A percentile compares a stretch with the other conserved stretches of the same genome.
phyloP scores from a whole-genome alignment of 53 echinoderm and acorn worm species.

The Actinopyga echinites region DNA sequence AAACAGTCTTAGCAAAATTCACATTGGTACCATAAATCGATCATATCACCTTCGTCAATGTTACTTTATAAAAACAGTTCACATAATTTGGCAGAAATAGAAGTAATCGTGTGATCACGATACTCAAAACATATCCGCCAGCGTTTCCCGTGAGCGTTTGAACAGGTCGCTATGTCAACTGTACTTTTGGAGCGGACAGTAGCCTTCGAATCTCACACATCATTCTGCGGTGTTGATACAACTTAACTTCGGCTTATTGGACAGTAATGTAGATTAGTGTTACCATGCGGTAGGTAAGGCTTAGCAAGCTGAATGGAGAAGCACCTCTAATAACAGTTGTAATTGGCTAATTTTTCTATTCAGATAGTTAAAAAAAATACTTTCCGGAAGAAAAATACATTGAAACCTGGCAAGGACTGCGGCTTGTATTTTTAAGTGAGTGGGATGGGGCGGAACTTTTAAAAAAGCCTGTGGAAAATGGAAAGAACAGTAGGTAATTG shows the following conservation, averaged over 20 bases:
- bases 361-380: too few species aligned
- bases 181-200: constrained; percentile 29
- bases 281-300: neutral
- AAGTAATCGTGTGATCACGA: neutral
- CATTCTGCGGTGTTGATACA: constrained; percentile 1
- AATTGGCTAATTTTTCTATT: too few species aligned
- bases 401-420: too few species aligned
- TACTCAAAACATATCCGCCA: constrained; percentile 38
- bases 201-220: constrained; percentile 2
- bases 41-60: neutral
- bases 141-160: constrained; percentile 8
- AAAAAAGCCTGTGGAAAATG: too few species aligned
- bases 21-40: too few species aligned
- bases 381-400: too few species aligned
- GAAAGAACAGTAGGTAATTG: too few species aligned
- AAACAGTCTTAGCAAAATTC: too few species aligned
- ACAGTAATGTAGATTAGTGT: neutral
- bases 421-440: too few species aligned
- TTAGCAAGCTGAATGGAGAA: neutral
- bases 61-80: constrained; percentile 28
- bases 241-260: constrained; percentile 14
- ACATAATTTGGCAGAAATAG: constrained; percentile 27
- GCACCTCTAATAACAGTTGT: too few species aligned
- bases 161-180: constrained; percentile 7
- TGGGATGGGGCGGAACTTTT: too few species aligned